phyloP scores from a whole-genome alignment of 2,888 invertebrate species.

The Drosophila putrida region DNA sequence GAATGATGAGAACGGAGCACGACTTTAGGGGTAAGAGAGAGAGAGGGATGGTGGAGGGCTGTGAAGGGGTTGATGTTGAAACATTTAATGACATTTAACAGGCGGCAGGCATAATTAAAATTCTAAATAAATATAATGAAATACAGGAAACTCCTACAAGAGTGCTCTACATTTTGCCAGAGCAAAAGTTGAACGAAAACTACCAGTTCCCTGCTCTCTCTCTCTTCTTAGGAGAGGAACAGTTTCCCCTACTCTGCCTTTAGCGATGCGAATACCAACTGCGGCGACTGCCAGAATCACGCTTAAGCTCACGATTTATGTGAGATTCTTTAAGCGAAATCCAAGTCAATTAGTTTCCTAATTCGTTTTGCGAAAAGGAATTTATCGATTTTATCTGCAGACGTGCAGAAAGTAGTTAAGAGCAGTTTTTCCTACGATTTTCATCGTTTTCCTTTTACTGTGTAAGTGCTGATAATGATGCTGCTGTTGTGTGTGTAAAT shows the following conservation, averaged over 20 bases:
- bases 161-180: conserved; percentile 45
- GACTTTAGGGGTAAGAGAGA: neutral
- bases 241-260: neutral
- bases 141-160: conserved; percentile 19
- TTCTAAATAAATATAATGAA: conserved; percentile 58
- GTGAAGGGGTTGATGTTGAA: conserved; percentile 42
- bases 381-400: conserved; percentile 82
- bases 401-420: conserved; percentile 82
- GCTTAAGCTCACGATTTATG: conserved; percentile 81
- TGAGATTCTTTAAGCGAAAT: conserved; percentile 81
- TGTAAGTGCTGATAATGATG: conserved; percentile 76
- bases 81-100: conserved; percentile 79
- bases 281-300: conserved; percentile 73
- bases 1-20: conserved; percentile 57
- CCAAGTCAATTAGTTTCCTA: conserved; percentile 82
- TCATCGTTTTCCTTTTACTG: conserved; percentile 40
- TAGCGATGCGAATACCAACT: conserved; percentile 15
- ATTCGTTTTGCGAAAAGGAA: conserved; percentile 82
- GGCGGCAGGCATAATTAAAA: conserved; percentile 74
- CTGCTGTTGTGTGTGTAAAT: conserved; percentile 46
- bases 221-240: neutral
- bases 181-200: conserved; percentile 47
- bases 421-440: conserved; percentile 65
- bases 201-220: neutral
- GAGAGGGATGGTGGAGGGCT: neutral